Percentiles rank a stretch among this genome's conserved stretches.
Evolutionary conservation across 2,888 invertebrate species (phyloP).

Genomic region (Tenodera sinensis): DNA sequence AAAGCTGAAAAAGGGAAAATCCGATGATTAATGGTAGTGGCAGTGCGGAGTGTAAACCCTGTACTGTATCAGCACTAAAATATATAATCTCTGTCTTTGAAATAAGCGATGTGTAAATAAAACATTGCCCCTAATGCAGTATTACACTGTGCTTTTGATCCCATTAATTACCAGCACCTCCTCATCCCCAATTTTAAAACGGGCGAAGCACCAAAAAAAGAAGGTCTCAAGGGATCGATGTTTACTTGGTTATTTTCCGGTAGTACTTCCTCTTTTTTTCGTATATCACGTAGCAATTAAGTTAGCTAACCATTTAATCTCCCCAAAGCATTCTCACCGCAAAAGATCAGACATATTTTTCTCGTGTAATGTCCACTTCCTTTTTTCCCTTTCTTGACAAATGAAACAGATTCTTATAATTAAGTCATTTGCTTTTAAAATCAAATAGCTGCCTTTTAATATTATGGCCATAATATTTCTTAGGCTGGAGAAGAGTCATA

Average conservation of each 20-base stretch:
- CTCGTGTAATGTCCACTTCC: not conserved
- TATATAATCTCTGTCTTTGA: not conserved
- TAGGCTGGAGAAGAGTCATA: not conserved
- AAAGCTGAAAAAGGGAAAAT: not conserved
- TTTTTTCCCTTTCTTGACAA: not conserved
- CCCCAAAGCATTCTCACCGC: not conserved
- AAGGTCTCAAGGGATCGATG: not conserved
- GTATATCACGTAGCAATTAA: not conserved
- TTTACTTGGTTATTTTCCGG: not conserved
- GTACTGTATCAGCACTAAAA: not conserved
- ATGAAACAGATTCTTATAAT: not conserved
- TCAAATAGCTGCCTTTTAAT: not conserved
- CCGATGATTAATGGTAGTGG: not conserved
- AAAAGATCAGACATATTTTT: not conserved
- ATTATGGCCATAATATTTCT: not conserved
- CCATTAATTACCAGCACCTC: not conserved
- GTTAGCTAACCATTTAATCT: not conserved
- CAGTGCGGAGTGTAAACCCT: not conserved
- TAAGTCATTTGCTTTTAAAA: not conserved
- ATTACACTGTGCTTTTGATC: not conserved
- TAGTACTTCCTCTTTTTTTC: not conserved
- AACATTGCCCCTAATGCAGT: not conserved
- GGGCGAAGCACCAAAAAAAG: no score
- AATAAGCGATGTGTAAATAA: not conserved
- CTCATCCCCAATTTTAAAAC: not conserved